Conservation (phyloP, 2,797 vertebrate species). For the Channallabes apus region DNA sequence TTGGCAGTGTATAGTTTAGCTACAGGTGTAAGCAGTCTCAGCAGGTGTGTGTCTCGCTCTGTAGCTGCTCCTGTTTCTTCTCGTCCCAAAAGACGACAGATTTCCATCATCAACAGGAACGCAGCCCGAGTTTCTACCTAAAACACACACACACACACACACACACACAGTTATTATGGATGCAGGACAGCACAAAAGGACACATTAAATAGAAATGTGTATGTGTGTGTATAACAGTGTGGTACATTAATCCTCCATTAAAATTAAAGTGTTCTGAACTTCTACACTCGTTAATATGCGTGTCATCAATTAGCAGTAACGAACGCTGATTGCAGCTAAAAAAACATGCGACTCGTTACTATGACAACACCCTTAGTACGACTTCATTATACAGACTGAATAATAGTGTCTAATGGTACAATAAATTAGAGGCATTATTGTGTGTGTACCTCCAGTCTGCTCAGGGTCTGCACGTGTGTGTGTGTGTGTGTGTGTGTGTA, state of each 20-base stretch:
- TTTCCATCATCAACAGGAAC: conserved; percentile 79
- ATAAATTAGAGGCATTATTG: neutral
- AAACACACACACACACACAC: conserved; percentile 2
- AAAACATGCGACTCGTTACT: neutral
- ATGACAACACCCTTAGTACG: neutral
- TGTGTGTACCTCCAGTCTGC: neutral
- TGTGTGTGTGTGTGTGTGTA: conserved; percentile 40
- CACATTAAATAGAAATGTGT: neutral
- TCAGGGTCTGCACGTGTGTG: neutral
- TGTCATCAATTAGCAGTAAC: neutral
- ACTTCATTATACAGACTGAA: neutral
- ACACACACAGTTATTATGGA: neutral
- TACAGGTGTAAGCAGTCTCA: conserved; percentile 78
- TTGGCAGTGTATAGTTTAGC: conserved; percentile 87
- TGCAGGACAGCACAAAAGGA: neutral
- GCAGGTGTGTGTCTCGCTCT: conserved; percentile 70
- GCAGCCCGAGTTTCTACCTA: conserved; percentile 80
- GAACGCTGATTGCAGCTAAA: neutral
- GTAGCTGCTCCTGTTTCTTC: conserved; percentile 75
- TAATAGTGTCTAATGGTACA: neutral
- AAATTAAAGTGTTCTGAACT: neutral
- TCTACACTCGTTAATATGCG: neutral
- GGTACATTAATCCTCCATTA: neutral
- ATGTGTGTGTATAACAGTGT: neutral
- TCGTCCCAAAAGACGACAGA: conserved; percentile 75